Evolutionary conservation across 2,113 vertebrate genomes (phyloP), one percentile per base, ranked within the genome.

Genomic region (Notarius lentiginosus): DNA sequence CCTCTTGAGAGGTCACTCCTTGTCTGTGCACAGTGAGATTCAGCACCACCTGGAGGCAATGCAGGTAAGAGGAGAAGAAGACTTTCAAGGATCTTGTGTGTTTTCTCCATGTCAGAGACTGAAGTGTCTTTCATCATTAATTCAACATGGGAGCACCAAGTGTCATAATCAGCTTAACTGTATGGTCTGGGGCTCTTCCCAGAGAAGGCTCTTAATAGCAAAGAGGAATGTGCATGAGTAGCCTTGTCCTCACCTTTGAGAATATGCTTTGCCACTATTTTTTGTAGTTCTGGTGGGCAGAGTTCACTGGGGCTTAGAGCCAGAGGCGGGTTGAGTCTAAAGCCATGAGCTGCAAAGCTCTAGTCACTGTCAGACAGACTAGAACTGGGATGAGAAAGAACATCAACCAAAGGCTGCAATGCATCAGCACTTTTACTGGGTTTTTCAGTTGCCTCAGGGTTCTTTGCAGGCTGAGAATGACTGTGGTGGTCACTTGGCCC

Each of bases 1-100:
- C 27, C 12, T 61, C 56, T 20, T 20, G 12, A 34, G 56, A 27
- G 9, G 56, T 22, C 4, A 82, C 79, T 10, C 79, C 79, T 41
- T 58, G 30, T 22, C 20, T 14, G 10, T 11, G 15, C 34, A n/a
- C 27, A 30, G 27, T 15, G 9, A 14, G 79, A 20, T 5, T 82
- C 27, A 82, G 22, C 11, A 58, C 79, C 15, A 53, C 7, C 58
- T 82, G 79, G 1, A 82, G 27, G 3, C 79, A n/a, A 5, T 82
- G 79, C 5, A 82, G 30, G 10, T 87, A 88, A 34, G 11, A 3
- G 7, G 84, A 89, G 0, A 58, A 17, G 87, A 30, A 51, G 58
- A 79, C n/a, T 91, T 87, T 14, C 87, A 87, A 0, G 56, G 18
- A 30, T 90, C 30, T 53, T 89, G 86, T 2, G 14, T 0, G 61